Conservation (phyloP, 2,888 invertebrate species). For the Pterostichus madidus region DNA sequence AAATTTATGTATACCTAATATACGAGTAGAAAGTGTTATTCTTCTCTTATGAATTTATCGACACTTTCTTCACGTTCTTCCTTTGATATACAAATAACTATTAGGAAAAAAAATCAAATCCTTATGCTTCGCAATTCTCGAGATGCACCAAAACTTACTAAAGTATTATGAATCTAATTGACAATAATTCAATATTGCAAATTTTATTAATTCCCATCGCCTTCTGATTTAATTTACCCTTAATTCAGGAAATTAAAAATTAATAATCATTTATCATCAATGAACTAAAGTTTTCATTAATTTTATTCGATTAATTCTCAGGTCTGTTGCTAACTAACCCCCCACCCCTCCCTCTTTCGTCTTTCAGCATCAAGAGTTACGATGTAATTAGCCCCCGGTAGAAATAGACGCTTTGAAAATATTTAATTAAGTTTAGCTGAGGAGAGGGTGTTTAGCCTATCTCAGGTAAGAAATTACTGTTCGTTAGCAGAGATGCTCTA, state of each 20-base stretch:
- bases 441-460: slow-evolving; percentile 1
- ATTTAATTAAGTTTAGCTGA: slow-evolving; percentile 56
- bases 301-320: slow-evolving; percentile 41
- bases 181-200: too few relatives aligned
- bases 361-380: slow-evolving; percentile 35
- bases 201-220: not conserved
- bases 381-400: slow-evolving; percentile 43
- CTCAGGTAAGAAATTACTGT: slow-evolving; percentile 22
- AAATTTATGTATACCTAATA: too few relatives aligned
- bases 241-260: slow-evolving; percentile 20
- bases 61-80: too few relatives aligned
- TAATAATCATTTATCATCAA: slow-evolving; percentile 41
- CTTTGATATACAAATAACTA: too few relatives aligned
- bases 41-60: too few relatives aligned
- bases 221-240: not conserved
- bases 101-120: too few relatives aligned
- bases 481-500: too few relatives aligned
- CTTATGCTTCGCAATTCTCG: too few relatives aligned
- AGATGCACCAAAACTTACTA: too few relatives aligned
- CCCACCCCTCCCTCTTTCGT: not conserved
- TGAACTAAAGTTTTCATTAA: slow-evolving; percentile 28
- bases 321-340: slow-evolving; percentile 7
- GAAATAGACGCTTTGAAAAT: slow-evolving; percentile 59
- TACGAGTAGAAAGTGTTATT: too few relatives aligned
- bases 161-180: too few relatives aligned